Evolutionary conservation across 2,113 vertebrate species (phyloP).

Genomic region (Tychaedon coryphoeus): DNA sequence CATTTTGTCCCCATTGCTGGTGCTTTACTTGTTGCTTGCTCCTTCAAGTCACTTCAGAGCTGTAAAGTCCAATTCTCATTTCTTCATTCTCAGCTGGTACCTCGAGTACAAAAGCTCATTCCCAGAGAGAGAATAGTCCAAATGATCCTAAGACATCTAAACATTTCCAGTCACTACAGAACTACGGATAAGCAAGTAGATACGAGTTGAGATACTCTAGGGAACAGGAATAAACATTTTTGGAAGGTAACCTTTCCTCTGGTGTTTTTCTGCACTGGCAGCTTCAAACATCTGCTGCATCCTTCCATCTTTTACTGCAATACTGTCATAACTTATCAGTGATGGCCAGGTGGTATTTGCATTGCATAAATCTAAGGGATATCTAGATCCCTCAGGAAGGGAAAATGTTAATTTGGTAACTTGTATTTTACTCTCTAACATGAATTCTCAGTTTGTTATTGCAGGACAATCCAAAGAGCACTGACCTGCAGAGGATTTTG

Average conservation of each 20-base stretch:
- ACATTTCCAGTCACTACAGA: neutral
- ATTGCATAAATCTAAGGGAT: neutral
- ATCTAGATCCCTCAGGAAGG: neutral
- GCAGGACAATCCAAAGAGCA: neutral
- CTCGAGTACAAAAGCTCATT: neutral
- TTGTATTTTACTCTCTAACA: neutral
- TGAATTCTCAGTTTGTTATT: neutral
- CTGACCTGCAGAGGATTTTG: neutral
- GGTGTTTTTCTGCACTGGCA: neutral
- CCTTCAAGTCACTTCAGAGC: neutral
- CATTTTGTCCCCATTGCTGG: neutral
- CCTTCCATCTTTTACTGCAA: neutral
- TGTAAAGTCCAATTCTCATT: neutral
- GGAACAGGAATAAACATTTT: neutral
- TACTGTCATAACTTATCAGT: neutral
- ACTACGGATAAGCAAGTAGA: neutral
- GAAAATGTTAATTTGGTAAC: neutral
- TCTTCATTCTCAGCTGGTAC: neutral
- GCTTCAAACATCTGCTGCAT: neutral
- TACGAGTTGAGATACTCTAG: neutral
- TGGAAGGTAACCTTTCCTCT: neutral
- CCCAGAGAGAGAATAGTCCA: neutral
- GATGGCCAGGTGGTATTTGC: neutral
- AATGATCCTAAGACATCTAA: neutral
- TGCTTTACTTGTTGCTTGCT: neutral